These are phyloP conservation scores for Bombus superbus DNA, from an alignment of 1,140 invertebrate genomes.

Conservation along the genomic window DNA sequence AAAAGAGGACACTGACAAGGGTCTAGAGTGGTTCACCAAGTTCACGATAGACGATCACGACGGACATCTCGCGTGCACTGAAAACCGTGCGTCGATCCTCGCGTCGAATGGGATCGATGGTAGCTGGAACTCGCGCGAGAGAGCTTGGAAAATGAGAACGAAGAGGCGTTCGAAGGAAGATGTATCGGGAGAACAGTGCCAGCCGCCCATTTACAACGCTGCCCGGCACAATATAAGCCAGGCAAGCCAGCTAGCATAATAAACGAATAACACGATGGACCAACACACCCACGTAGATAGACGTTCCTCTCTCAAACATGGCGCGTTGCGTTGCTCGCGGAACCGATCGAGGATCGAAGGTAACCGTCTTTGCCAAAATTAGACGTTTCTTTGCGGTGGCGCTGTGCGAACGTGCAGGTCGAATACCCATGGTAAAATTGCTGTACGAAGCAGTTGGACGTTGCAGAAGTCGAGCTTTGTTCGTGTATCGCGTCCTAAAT, in stretches of 20 bases:
- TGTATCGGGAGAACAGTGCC: conserved; percentile 27
- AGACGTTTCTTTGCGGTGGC: conserved; percentile 48
- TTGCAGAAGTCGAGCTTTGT: no score
- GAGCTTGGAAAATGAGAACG: background rate
- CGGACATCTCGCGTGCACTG: background rate
- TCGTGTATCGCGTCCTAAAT: no score
- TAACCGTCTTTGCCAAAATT: conserved; percentile 57
- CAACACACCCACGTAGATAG: conserved; percentile 44
- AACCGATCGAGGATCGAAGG: conserved; percentile 34
- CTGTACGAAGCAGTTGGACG: background rate
- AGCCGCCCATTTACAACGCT: conserved; percentile 53
- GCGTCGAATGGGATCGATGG: background rate
- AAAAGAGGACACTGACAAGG: background rate
- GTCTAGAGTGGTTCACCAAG: background rate
- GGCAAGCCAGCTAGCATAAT: conserved; percentile 67
- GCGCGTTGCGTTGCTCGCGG: background rate
- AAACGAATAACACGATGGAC: conserved; percentile 63
- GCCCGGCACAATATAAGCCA: conserved; percentile 66
- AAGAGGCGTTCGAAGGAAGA: conserved; percentile 7
- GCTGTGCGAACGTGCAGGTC: background rate
- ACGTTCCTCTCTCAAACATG: conserved; percentile 7
- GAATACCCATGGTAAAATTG: conserved; percentile 4
- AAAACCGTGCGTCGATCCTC: background rate
- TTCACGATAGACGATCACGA: conserved; percentile 11
- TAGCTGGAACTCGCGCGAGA: background rate